Conservation (phyloP, 2,113 vertebrate species). For the Mastomys natalensis region DNA sequence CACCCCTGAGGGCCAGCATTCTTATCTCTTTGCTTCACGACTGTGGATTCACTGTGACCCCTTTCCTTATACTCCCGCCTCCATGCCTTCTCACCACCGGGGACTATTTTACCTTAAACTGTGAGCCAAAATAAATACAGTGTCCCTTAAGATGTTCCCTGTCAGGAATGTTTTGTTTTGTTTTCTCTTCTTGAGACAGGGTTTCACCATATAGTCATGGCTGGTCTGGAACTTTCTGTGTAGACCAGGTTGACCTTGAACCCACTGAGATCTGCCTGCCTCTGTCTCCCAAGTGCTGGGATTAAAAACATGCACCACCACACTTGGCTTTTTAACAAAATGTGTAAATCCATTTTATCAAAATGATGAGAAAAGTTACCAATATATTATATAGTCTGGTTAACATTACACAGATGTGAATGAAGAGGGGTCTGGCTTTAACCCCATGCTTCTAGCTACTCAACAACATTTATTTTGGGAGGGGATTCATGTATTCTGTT, state of each 20-base stretch:
- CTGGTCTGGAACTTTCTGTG: neutral
- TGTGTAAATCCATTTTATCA: neutral
- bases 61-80: neutral
- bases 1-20: neutral
- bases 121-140: neutral
- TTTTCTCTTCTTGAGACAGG: neutral
- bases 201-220: neutral
- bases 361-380: neutral
- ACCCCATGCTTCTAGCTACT: constrained; percentile 1
- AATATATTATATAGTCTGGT: neutral
- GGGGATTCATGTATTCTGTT: neutral
- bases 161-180: neutral
- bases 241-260: neutral
- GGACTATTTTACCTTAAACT: neutral
- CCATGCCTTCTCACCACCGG: neutral
- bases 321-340: neutral
- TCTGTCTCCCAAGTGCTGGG: neutral
- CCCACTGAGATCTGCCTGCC: neutral
- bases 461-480: neutral
- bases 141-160: neutral
- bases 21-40: neutral
- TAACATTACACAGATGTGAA: constrained; percentile 3
- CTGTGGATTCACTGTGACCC: neutral
- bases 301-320: neutral
- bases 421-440: neutral